Conservation (phyloP, 1,140 invertebrate species). For the Belonocnema kinseyi region DNA sequence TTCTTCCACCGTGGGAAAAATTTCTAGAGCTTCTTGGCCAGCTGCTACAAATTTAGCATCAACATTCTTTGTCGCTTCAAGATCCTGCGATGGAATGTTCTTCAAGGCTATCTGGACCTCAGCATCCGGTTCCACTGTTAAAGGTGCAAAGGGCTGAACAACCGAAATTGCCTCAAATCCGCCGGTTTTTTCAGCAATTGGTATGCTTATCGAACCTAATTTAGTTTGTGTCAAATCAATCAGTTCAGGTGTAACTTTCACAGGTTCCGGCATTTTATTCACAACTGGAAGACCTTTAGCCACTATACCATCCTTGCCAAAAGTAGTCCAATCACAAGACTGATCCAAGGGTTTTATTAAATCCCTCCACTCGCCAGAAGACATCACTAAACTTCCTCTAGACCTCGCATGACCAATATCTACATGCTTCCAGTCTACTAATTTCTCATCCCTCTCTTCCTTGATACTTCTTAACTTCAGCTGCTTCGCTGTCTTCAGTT, state of each 20-base stretch:
- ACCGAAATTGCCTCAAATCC: slow-evolving; percentile 80
- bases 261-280: slow-evolving; percentile 74
- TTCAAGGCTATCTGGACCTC: slow-evolving; percentile 60
- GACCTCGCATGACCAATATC: slow-evolving; percentile 51
- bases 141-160: slow-evolving; percentile 78
- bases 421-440: slow-evolving; percentile 56
- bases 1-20: slow-evolving; percentile 80
- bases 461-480: slow-evolving; percentile 75
- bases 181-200: slow-evolving; percentile 75
- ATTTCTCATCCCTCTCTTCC: slow-evolving; percentile 60
- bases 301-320: slow-evolving; percentile 75
- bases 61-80: slow-evolving; percentile 78
- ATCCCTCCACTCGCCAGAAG: slow-evolving; percentile 53
- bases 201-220: slow-evolving; percentile 63
- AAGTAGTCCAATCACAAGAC: slow-evolving; percentile 78
- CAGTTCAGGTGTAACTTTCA: slow-evolving; percentile 74
- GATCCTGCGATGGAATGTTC: slow-evolving; percentile 74
- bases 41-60: slow-evolving; percentile 76
- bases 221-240: slow-evolving; percentile 65
- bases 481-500: slow-evolving; percentile 71
- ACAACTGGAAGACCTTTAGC: slow-evolving; percentile 66
- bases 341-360: slow-evolving; percentile 65
- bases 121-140: slow-evolving; percentile 74
- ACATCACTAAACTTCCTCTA: slow-evolving; percentile 52
- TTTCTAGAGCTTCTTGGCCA: slow-evolving; percentile 73